Percentiles rank a stretch among this genome's conserved stretches.
Evolutionary conservation across 2,888 invertebrate species (phyloP).

Genomic region (Macaria notata): DNA sequence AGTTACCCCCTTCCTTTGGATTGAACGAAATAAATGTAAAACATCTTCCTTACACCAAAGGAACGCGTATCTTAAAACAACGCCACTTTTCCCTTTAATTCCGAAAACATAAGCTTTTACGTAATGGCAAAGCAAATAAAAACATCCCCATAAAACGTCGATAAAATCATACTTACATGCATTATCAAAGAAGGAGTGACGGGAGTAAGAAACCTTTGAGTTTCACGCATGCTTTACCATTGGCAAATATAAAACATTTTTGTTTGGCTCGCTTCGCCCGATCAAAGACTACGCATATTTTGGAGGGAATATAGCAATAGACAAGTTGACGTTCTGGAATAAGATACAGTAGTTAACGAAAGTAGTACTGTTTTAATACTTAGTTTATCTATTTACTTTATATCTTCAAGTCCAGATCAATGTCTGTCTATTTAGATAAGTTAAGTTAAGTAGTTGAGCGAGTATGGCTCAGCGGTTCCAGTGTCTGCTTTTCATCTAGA

Average conservation of each 20-base stretch:
- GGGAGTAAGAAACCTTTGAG: conserved; percentile 27
- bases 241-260: conserved; percentile 25
- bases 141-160: conserved; percentile 24
- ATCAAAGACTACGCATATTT: conserved; percentile 28
- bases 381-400: too few species aligned
- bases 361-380: background rate
- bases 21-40: too few species aligned
- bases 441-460: too few species aligned
- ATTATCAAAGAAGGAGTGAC: conserved; percentile 28
- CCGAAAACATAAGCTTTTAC: conserved; percentile 8
- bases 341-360: background rate
- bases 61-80: conserved; percentile 1
- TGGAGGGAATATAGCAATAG: conserved; percentile 31
- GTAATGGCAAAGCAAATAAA: conserved; percentile 18
- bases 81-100: conserved; percentile 10
- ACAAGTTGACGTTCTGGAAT: background rate
- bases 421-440: too few species aligned
- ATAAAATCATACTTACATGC: conserved; percentile 31
- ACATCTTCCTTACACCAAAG: too few species aligned
- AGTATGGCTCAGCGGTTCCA: too few species aligned
- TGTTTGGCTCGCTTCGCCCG: conserved; percentile 21
- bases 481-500: too few species aligned
- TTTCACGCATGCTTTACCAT: conserved; percentile 31
- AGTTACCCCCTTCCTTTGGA: too few species aligned
- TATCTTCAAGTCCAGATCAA: too few species aligned